These are phyloP conservation scores for Caenorhabditis sp. DNA, from an alignment of 2,888 invertebrate genomes.

Conservation along the genomic window DNA sequence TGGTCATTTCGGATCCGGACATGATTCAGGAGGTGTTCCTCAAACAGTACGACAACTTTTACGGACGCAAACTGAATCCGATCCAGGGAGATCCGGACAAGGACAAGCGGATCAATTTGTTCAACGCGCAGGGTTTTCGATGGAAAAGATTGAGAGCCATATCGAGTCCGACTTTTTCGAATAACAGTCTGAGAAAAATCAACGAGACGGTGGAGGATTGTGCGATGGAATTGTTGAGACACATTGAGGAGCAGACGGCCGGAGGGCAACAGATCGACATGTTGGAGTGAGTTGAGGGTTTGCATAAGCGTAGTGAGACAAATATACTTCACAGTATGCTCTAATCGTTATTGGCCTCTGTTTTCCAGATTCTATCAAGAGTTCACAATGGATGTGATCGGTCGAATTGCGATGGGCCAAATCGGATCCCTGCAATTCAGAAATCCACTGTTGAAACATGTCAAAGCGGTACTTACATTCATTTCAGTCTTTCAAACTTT, in stretches of 20 bases:
- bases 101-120: constrained; percentile 63
- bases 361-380: constrained; percentile 62
- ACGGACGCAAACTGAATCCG: constrained; percentile 79
- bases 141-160: constrained; percentile 82
- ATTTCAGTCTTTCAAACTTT: background rate
- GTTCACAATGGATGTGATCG: constrained; percentile 68
- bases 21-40: constrained; percentile 80
- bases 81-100: constrained; percentile 65
- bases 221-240: constrained; percentile 8
- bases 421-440: constrained; percentile 41
- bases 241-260: constrained; percentile 32
- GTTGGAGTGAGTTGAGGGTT: constrained; percentile 9
- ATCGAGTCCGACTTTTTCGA: constrained; percentile 81
- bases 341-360: too few species aligned
- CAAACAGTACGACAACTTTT: constrained; percentile 80
- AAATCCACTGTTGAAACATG: constrained; percentile 26
- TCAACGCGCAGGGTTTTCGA: constrained; percentile 79
- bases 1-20: constrained; percentile 80
- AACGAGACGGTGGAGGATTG: constrained; percentile 19
- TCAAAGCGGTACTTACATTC: background rate
- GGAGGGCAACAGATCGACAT: constrained; percentile 9
- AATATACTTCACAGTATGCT: background rate
- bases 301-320: too few species aligned
- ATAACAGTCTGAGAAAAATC: constrained; percentile 80
- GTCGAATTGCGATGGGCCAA: constrained; percentile 67